A percentile compares a stretch with the other conserved stretches of the same genome.
Evolutionary conservation across 2,113 vertebrate species (phyloP).

Genomic region (Sinocyclocheilus maitianheensis): DNA sequence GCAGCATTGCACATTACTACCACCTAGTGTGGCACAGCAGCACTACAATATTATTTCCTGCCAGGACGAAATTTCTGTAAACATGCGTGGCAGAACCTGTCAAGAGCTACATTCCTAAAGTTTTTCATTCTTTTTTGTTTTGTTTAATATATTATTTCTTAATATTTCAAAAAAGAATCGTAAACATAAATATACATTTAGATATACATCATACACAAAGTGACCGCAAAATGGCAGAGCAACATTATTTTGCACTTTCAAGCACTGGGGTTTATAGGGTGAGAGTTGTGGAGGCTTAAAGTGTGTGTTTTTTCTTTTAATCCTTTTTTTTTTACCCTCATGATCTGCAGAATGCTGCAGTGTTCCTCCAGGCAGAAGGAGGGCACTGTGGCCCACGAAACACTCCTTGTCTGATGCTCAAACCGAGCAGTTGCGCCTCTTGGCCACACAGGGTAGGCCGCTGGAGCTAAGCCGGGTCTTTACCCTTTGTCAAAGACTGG

Average conservation of each 20-base stretch:
- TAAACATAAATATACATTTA: constrained; percentile 61
- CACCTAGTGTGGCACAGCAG: constrained; percentile 76
- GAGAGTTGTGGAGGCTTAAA: constrained; percentile 12
- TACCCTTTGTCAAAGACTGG: constrained; percentile 92
- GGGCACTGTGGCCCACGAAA: constrained; percentile 27
- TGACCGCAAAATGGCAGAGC: constrained; percentile 56
- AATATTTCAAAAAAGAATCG: constrained; percentile 46
- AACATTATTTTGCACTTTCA: constrained; percentile 62
- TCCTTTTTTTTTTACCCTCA: constrained; percentile 45
- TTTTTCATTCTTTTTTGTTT: constrained; percentile 57
- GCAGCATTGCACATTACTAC: constrained; percentile 69
- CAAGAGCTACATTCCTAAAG: constrained; percentile 74
- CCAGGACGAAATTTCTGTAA: constrained; percentile 65
- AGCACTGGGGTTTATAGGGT: constrained; percentile 59
- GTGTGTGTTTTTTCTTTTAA: constrained; percentile 8
- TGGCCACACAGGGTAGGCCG: constrained; percentile 75
- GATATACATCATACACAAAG: constrained; percentile 61
- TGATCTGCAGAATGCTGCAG: constrained; percentile 41
- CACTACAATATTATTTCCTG: constrained; percentile 68
- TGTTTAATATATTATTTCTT: constrained; percentile 56
- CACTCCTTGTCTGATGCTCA: constrained; percentile 55
- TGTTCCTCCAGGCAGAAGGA: constrained; percentile 44
- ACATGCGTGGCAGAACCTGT: constrained; percentile 73
- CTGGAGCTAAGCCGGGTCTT: constrained; percentile 70
- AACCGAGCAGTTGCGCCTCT: constrained; percentile 79